phyloP scores from a whole-genome alignment of 2,113 vertebrate species.

The Tragulus kanchil region DNA sequence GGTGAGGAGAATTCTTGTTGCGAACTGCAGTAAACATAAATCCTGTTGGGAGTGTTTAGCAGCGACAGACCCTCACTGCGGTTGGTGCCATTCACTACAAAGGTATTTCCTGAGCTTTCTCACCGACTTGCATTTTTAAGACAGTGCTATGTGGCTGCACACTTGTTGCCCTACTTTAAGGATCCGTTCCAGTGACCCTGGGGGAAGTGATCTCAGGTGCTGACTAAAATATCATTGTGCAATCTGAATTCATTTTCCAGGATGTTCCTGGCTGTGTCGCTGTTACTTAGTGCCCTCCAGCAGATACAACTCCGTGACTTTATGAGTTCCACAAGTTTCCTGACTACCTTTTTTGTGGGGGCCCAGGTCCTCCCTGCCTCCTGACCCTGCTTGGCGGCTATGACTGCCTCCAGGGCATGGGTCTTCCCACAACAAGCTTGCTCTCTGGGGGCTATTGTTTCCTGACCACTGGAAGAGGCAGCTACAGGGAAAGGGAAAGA shows the following conservation, averaged over 20 bases:
- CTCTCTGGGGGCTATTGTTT: neutral
- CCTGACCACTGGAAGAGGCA: neutral
- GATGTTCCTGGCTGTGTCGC: neutral
- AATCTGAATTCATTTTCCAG: neutral
- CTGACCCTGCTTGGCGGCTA: rapidly evolving
- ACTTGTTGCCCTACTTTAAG: constrained; percentile 71
- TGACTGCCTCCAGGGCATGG: neutral
- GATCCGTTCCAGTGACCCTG: neutral
- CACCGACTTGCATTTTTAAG: neutral
- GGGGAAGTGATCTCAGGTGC: neutral
- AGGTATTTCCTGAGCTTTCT: constrained; percentile 86
- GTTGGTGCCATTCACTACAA: constrained; percentile 91
- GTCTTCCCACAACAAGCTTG: neutral
- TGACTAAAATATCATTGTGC: neutral
- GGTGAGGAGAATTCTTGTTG: constrained; percentile 91
- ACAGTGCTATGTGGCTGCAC: neutral
- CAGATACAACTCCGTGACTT: neutral
- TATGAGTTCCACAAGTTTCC: neutral
- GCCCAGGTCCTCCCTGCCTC: neutral
- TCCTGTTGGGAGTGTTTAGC: constrained; percentile 89
- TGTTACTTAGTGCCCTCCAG: neutral
- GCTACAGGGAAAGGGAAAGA: neutral
- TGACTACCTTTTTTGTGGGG: neutral
- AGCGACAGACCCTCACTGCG: constrained; percentile 94
- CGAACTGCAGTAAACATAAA: constrained; percentile 87